A percentile compares a stretch with the other conserved stretches of the same genome.
Evolutionary conservation across 2,888 invertebrate species (phyloP).

Genomic region (Drosophila mettleri): DNA sequence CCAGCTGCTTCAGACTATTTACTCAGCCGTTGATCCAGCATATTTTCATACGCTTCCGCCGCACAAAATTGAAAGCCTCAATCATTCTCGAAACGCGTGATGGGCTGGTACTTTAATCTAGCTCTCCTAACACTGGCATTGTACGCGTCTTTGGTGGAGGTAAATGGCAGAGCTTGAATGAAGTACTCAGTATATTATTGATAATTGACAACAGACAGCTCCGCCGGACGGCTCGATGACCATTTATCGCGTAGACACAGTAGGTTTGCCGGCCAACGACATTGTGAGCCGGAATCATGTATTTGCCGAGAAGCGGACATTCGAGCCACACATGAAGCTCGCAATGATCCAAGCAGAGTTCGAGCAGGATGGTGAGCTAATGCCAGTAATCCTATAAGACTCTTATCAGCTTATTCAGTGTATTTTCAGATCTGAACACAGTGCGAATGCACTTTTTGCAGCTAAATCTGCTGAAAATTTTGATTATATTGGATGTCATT

Average conservation of each 20-base stretch:
- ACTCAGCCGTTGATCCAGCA: constrained; percentile 36
- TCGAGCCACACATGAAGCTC: constrained; percentile 6
- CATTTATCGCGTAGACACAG: constrained; percentile 3
- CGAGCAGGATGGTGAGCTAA: constrained; percentile 29
- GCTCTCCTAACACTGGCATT: constrained; percentile 17
- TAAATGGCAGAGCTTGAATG: neutral
- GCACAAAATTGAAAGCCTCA: neutral
- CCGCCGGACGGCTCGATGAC: constrained; percentile 4
- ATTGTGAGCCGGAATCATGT: neutral
- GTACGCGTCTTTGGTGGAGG: constrained; percentile 26
- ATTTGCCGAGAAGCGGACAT: neutral
- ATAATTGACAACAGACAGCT: constrained; percentile 14
- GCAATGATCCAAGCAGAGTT: constrained; percentile 18
- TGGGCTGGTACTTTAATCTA: constrained; percentile 8
- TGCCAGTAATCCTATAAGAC: neutral
- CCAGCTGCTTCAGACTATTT: constrained; percentile 46
- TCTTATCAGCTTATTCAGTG: neutral
- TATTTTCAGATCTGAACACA: constrained; percentile 24
- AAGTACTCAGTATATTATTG: neutral
- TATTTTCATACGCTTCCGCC: neutral
- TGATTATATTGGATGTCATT: constrained; percentile 47
- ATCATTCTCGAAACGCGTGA: constrained; percentile 30
- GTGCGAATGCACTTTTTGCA: constrained; percentile 55
- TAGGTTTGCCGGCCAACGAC: neutral
- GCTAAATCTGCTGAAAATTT: constrained; percentile 61